Base-by-base conservation (phyloP, 1,140 invertebrate species). In the Geopemphigus sp. region DNA sequence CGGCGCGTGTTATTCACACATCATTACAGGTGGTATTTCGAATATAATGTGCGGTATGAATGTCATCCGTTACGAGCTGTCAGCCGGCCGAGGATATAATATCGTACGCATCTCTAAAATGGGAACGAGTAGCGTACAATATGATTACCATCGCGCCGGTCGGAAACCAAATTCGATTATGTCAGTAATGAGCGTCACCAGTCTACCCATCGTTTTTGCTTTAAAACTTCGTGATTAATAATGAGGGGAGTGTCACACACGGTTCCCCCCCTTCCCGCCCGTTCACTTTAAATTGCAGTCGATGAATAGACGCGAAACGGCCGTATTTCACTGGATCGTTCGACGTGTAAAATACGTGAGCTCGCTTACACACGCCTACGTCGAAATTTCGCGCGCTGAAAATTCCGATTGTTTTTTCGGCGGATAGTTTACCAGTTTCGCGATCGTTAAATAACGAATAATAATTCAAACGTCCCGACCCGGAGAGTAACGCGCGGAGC, bases 181-280 rank as follows among this genome's bases (percentile, higher is more conserved):
- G 47, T 47, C 22, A 47, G 32, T 66, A 47, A 47, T 14, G 39
- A 17, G 14, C n/a, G 64, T 47, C 39, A 68, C 64, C 32, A 24
- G 39, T 47, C 64, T 5, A 39, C n/a, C n/a, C n/a, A 6, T 22
- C 14, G 64, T 68, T 68, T 68, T 68, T 68, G 64, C 45, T 68
- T 22, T 19, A n/a, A 24, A 68, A 68, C 39, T 39, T 68, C 64
- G 19, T 47, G n/a, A 68, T 68, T 68, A 68, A 68, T 68, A 68
- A 68, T 68, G 22, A 47, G 39, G 39, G 32, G 39, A 17, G 45
- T 8, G 19, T n/a, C n/a, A 5, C 32, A 4, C n/a, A n/a, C n/a
- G n/a, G n/a, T n/a, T n/a, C n/a, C n/a, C n/a, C n/a, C n/a, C n/a
- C n/a, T n/a, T n/a, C n/a, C n/a, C n/a, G 12, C 32, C 17, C 11